Evolutionary conservation across 1,140 invertebrate species (phyloP), one percentile per base, ranked within the genome.

Genomic region (Pachyrhynchus sulphureomaculatus): DNA sequence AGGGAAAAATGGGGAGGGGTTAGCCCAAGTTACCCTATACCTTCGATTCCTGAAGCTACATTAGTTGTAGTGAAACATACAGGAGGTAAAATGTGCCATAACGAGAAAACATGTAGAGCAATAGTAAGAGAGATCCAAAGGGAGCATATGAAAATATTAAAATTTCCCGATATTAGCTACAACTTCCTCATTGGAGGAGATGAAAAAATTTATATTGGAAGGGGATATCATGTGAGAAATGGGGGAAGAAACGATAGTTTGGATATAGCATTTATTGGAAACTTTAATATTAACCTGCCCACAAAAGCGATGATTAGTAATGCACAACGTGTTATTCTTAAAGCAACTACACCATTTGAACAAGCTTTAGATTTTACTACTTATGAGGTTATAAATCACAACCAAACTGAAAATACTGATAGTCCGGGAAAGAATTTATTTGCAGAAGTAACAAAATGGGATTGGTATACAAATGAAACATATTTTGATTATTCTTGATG

Each of bases 101-200:
- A 69, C 33, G 69, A 77, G 45, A 8, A 2, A 1, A 68, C 70
- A 23, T 81, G 79, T 58, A 73, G 72, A 41, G 66, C 67, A 37
- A 72, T 71, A 56, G 76, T 81, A 71, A 71, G 72, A 5, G 68
- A 70, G 17, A 71, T 77, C 8, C 79, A 80, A 69, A 69, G 66
- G 29, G 60, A 64, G 12, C 72, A 77, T 8, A 70, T 79, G 21
- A 47, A 41, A 26, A 67, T 72, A 32, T 72, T 72, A 53, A 37
- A 48, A 34, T 64, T 72, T n/a, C 71, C 73, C 4, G 78, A 80
- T 59, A 78, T 75, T 68, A 79, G 81, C 17, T 87, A 86, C 68
- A 89, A 83, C 71, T 90, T 89, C 69, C 59, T 87, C 39, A 80
- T 88, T 37, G 86, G 86, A 12, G 86, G 84, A 45, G 86, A 88